Evolutionary conservation across 2,113 vertebrate genomes (phyloP).

Genomic region (Alectura lathami): DNA sequence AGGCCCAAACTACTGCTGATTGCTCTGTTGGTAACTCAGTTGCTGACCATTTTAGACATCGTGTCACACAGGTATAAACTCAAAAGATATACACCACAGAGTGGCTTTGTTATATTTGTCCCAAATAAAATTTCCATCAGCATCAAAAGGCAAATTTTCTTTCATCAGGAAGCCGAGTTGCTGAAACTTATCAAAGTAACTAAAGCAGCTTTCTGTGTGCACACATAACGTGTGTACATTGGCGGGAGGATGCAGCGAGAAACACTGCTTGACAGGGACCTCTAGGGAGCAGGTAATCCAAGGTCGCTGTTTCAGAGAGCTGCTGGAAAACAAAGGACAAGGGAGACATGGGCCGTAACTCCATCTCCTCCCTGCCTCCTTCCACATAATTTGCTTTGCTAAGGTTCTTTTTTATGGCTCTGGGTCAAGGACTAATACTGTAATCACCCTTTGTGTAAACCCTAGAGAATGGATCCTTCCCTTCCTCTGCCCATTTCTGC

Average conservation of each 20-base stretch:
- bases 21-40: background rate
- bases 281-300: background rate
- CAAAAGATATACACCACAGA: background rate
- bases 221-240: accelerated
- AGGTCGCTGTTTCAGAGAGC: background rate
- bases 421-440: background rate
- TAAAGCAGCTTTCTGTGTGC: background rate
- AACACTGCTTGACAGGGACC: background rate
- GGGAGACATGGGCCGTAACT: background rate
- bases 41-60: background rate
- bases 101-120: background rate
- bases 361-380: background rate
- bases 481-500: background rate
- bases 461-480: background rate
- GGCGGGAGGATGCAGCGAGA: background rate
- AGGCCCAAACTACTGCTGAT: background rate
- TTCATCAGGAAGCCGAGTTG: background rate
- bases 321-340: background rate
- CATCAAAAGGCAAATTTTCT: background rate
- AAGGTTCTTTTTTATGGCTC: background rate
- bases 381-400: background rate
- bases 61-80: accelerated
- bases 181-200: background rate
- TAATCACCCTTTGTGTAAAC: background rate
- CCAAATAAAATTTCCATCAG: background rate